Conservation (phyloP, 2,113 vertebrate genomes). For the Dasyprocta punctata region DNA sequence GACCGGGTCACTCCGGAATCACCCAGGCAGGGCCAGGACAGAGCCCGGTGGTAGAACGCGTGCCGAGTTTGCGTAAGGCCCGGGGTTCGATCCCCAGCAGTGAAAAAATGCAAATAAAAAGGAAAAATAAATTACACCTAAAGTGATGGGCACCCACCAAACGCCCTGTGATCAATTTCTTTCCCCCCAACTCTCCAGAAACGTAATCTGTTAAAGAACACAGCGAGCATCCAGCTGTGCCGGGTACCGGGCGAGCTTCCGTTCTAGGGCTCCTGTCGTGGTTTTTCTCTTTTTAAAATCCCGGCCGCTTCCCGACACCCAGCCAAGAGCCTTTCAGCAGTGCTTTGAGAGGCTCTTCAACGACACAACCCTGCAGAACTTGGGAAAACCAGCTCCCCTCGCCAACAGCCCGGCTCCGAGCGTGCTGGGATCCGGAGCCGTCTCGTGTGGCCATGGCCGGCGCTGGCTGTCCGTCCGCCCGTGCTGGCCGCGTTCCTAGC, state of each 20-base stretch:
- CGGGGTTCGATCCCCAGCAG: background rate
- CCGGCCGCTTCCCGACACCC: background rate
- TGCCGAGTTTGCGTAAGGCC: background rate
- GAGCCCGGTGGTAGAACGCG: background rate
- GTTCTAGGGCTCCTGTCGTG: background rate
- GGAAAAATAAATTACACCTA: background rate
- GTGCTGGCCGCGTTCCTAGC: background rate
- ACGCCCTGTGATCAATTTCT: too few species aligned
- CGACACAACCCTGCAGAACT: background rate
- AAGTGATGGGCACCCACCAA: too few species aligned
- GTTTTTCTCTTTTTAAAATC: background rate
- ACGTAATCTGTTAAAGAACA: background rate
- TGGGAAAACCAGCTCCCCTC: background rate
- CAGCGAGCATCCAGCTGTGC: background rate
- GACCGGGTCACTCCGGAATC: background rate
- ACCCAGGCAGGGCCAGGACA: background rate
- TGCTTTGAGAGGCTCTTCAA: conserved; percentile 9
- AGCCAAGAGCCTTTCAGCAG: background rate
- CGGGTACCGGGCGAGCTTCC: background rate
- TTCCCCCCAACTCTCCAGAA: background rate
- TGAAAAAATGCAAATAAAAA: background rate
- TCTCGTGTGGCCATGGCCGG: background rate
- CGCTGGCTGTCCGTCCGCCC: background rate
- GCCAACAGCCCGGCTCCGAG: background rate
- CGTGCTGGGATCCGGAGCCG: background rate